Base-by-base conservation (phyloP, 1,140 invertebrate species). In the Trichomalopsis sarcophagae region DNA sequence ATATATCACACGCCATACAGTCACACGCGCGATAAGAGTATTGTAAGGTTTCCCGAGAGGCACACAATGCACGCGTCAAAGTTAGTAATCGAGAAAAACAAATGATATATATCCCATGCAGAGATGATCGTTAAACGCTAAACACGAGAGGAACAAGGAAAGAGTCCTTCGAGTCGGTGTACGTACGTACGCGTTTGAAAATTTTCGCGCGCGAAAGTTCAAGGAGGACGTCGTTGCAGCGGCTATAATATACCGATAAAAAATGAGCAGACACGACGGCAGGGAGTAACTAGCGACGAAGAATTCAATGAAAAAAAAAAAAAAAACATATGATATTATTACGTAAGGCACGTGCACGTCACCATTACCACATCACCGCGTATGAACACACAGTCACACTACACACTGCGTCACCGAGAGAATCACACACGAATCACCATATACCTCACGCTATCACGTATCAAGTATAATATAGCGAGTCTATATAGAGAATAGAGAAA, bases 101-200 rank as follows among this genome's bases (percentile, higher is more conserved):
- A 9, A 71, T 27, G 44, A 75, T 9, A 40, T 79, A 2, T 33
- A 84, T 74, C 50, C 69, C 77, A 36, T 36, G 33, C 4, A 75
- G 77, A 84, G 69, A 84, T 78, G 47, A 84, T 84, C 69, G 69
- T 75, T 84, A 81, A 14, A 84, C 50, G 69, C 78, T 84, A 75
- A 79, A 36, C 50, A 55, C 13, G 50, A 33, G 27, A 79, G 23
- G 7, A 4, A 81, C 40, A 7, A 75, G 11, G 13, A 66, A 81
- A 50, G 11, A 68, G 33, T 23, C 11, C 40, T 44, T 44, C 7
- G 40, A 44, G 40, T 44, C 40, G 40, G 40, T 36, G 33, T 44
- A 44, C 40, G 1, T 44, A 44, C 5, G 33, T 44, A 44, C 40
- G 10, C 9, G 9, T 44, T 44, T 10, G 40, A 44, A 44, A 44